Evolutionary conservation across 2,888 invertebrate species (phyloP).

Genomic region (Drosophila sordidula): DNA sequence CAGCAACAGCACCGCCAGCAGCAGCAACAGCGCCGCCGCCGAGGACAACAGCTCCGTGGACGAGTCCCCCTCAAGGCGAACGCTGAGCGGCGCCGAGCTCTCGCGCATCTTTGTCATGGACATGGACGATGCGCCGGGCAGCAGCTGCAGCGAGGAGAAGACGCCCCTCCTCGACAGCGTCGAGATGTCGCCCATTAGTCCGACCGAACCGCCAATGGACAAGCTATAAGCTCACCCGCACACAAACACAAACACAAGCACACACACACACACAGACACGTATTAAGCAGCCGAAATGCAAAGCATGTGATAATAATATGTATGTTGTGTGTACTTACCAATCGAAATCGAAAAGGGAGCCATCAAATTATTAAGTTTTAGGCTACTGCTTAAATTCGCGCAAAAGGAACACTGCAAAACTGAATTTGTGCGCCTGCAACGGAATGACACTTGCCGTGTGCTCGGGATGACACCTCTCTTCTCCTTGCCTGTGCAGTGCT

Average conservation of each 20-base stretch:
- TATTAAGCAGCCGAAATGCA: constrained; percentile 66
- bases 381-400: constrained; percentile 23
- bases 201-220: constrained; percentile 80
- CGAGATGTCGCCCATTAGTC: constrained; percentile 85
- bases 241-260: not conserved
- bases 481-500: not conserved
- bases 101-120: constrained; percentile 82
- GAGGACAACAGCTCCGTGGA: constrained; percentile 82
- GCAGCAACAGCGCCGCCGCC: constrained; percentile 46
- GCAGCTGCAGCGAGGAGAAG: constrained; percentile 84
- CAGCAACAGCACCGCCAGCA: constrained; percentile 60
- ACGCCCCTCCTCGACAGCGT: constrained; percentile 85
- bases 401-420: not conserved
- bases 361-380: constrained; percentile 56
- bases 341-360: constrained; percentile 38
- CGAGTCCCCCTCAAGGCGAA: constrained; percentile 81
- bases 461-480: not conserved
- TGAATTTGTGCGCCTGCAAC: not conserved
- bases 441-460: not conserved
- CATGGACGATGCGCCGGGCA: constrained; percentile 78
- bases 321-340: constrained; percentile 17
- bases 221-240: constrained; percentile 17
- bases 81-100: constrained; percentile 79
- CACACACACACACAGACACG: constrained; percentile 38
- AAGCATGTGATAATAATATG: constrained; percentile 77